Conservation (phyloP, 2,113 vertebrate species). For the Oxygymnocypris stewartii region DNA sequence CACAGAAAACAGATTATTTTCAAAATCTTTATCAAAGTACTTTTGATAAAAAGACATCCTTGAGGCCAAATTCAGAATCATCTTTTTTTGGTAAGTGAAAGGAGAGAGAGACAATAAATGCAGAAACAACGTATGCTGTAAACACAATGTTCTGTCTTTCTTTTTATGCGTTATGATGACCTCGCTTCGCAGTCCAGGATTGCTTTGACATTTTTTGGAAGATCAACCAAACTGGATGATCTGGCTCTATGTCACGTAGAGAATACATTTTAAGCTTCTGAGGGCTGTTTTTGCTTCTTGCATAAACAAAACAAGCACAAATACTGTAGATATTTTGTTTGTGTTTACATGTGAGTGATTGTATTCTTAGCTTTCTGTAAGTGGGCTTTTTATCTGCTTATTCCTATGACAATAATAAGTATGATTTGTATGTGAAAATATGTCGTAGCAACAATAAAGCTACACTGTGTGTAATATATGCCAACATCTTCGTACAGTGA, state of each 20-base stretch:
- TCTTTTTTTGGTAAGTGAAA: constrained; percentile 14
- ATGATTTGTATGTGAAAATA: background rate
- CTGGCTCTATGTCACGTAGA: background rate
- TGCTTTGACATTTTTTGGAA: constrained; percentile 9
- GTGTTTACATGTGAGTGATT: constrained; percentile 6
- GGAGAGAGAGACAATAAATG: constrained; percentile 3
- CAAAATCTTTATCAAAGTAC: constrained; percentile 27
- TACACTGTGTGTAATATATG: background rate
- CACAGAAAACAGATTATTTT: constrained; percentile 15
- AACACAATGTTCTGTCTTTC: background rate
- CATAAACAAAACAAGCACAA: background rate
- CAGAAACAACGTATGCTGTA: background rate
- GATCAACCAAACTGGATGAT: constrained; percentile 5
- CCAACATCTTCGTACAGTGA: background rate
- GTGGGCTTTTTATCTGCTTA: background rate
- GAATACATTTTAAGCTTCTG: background rate
- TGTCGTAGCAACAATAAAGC: background rate
- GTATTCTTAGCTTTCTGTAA: background rate
- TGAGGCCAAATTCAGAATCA: constrained; percentile 11
- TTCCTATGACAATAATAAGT: background rate
- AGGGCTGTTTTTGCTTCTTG: background rate
- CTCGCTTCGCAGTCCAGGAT: background rate
- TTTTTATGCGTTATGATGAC: background rate
- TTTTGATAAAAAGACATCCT: constrained; percentile 31
- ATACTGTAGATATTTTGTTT: background rate